These are phyloP conservation scores for Ascidia mentula DNA, from an alignment of 23 tunicate species.

Conservation along the genomic window DNA sequence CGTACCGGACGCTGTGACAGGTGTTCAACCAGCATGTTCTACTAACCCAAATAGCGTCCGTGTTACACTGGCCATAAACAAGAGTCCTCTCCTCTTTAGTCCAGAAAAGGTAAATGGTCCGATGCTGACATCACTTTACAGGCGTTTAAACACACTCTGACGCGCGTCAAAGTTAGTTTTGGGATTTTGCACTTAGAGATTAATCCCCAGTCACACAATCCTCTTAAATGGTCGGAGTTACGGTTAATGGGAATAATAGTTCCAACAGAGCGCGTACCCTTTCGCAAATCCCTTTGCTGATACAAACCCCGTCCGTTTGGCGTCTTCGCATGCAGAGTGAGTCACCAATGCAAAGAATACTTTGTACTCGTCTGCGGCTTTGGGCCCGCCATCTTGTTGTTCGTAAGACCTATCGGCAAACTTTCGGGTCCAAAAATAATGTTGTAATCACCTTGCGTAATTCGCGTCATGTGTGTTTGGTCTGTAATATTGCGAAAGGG, in stretches of 20 bases:
- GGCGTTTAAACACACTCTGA: conserved; percentile 4
- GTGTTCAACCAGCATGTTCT: conserved; percentile 7
- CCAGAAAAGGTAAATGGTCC: background rate
- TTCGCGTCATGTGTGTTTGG: too few relatives aligned
- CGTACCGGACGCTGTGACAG: background rate
- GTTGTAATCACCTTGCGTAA: too few relatives aligned
- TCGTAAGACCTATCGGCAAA: too few relatives aligned
- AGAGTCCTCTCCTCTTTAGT: background rate
- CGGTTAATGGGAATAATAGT: background rate
- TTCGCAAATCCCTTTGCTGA: background rate
- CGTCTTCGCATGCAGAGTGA: too few relatives aligned
- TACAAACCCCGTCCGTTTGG: background rate
- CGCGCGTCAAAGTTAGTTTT: background rate
- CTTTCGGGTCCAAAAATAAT: too few relatives aligned
- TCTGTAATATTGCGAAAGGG: too few relatives aligned
- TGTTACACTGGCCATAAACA: background rate
- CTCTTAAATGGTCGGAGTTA: too few relatives aligned
- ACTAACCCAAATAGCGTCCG: background rate
- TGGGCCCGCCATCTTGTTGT: too few relatives aligned
- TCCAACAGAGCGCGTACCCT: background rate
- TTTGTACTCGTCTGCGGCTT: too few relatives aligned
- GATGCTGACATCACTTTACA: background rate
- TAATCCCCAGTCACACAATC: background rate
- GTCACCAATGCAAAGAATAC: too few relatives aligned
- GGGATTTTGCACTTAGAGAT: background rate